Percentiles rank a stretch among this genome's conserved stretches.
phyloP scores from a whole-genome alignment of 2,797 vertebrate species.

The Poecilia wingei region DNA sequence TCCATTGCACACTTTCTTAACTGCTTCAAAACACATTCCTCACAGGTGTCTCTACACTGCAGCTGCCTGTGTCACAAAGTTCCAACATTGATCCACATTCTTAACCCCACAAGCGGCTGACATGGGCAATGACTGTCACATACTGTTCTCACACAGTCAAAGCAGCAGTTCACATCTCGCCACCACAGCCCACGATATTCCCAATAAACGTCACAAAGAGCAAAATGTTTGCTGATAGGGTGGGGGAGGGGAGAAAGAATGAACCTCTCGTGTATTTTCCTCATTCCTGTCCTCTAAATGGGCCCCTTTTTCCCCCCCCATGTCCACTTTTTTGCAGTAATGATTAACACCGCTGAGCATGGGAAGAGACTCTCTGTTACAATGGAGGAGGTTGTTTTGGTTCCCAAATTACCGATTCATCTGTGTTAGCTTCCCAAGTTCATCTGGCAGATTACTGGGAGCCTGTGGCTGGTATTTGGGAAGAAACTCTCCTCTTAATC shows the following conservation, averaged over 20 bases:
- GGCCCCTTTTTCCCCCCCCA: slow-evolving; percentile 54
- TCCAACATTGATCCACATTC: slow-evolving; percentile 69
- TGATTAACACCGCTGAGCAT: slow-evolving; percentile 86
- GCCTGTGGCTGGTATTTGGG: slow-evolving; percentile 68
- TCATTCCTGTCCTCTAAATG: slow-evolving; percentile 76
- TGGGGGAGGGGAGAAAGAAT: slow-evolving; percentile 25
- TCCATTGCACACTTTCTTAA: slow-evolving; percentile 19
- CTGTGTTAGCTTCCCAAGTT: slow-evolving; percentile 68
- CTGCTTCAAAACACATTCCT: slow-evolving; percentile 45
- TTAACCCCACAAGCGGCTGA: slow-evolving; percentile 37
- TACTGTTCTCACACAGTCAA: slow-evolving; percentile 65
- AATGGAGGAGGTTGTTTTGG: slow-evolving; percentile 85
- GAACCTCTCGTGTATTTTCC: slow-evolving; percentile 76
- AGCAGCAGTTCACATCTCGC: slow-evolving; percentile 41
- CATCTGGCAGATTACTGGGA: slow-evolving; percentile 78
- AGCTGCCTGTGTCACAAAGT: slow-evolving; percentile 45
- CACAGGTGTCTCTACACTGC: slow-evolving; percentile 9
- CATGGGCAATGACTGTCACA: slow-evolving; percentile 33
- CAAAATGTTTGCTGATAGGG: slow-evolving; percentile 68
- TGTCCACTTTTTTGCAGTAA: slow-evolving; percentile 77
- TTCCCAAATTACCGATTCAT: slow-evolving; percentile 40
- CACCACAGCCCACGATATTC: slow-evolving; percentile 47
- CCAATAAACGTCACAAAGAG: slow-evolving; percentile 59
- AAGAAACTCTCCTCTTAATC: slow-evolving; percentile 71
- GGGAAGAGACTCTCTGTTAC: slow-evolving; percentile 82